Evolutionary conservation across 2,113 vertebrate species (phyloP).

Genomic region (Dipodomys spectabilis): DNA sequence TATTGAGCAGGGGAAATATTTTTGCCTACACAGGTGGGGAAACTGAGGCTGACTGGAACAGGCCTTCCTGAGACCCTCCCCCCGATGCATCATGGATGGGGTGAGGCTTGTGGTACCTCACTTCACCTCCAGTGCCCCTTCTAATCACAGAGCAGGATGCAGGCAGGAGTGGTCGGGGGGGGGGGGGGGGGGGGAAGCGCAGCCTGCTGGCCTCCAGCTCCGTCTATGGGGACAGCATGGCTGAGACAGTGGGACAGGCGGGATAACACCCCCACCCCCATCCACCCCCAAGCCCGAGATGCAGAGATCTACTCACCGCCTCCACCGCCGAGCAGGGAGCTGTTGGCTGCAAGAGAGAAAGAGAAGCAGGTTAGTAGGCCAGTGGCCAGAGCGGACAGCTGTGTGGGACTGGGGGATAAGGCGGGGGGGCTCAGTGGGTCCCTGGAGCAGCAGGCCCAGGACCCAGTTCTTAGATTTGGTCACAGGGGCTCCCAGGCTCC

Average conservation of each 20-base stretch:
- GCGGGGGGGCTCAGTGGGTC: background rate
- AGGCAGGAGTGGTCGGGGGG: background rate
- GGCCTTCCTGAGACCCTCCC: background rate
- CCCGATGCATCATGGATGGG: too few species aligned
- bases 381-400: too few species aligned
- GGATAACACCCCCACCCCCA: background rate
- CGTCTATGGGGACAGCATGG: background rate
- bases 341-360: conserved; percentile 90
- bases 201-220: background rate
- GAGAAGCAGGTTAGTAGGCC: background rate
- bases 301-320: conserved; percentile 88
- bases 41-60: background rate
- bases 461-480: background rate
- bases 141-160: background rate
- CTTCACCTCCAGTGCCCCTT: fast-evolving
- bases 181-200: too few species aligned
- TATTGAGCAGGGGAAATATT: fast-evolving
- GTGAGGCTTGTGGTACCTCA: background rate
- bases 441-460: fast-evolving
- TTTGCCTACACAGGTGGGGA: background rate
- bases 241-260: too few species aligned
- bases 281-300: background rate
- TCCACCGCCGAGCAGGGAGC: conserved; percentile 91
- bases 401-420: too few species aligned
- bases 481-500: background rate